A percentile compares a stretch with the other conserved stretches of the same genome.
Evolutionary conservation across 92 coral and sea anemone species (phyloP).

Genomic region (Palythoa grandis): DNA sequence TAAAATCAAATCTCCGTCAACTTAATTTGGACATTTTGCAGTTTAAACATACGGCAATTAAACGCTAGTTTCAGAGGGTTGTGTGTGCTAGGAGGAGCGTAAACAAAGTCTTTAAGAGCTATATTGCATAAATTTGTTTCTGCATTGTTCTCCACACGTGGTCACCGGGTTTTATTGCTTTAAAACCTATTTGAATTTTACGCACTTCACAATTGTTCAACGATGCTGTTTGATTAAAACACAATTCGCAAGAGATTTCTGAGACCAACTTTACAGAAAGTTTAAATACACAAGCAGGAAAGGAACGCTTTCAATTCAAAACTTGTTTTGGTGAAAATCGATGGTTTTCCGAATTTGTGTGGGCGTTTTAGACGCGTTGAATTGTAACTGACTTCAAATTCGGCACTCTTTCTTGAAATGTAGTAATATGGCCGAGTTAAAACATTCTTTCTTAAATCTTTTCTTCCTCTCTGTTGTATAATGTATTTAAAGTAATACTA

Average conservation of each 20-base stretch:
- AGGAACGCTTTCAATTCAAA: neutral
- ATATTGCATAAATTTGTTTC: conserved; percentile 17
- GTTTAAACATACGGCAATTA: neutral
- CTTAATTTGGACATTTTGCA: too few relatives aligned
- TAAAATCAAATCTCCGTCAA: too few relatives aligned
- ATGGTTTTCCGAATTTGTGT: neutral
- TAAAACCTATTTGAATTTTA: neutral
- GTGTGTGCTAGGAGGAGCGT: neutral
- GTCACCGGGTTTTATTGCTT: neutral
- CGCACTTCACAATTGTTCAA: conserved; percentile 23
- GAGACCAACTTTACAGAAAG: neutral
- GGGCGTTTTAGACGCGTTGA: neutral
- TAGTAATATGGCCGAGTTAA: neutral
- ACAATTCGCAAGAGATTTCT: neutral
- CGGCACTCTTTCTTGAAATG: neutral
- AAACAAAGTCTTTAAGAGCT: conserved; percentile 1
- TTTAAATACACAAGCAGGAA: neutral
- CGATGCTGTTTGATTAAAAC: neutral
- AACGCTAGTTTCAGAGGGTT: neutral
- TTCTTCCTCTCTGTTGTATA: neutral
- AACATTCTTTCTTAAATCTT: neutral
- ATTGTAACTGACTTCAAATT: neutral
- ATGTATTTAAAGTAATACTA: neutral
- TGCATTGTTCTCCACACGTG: conserved; percentile 33
- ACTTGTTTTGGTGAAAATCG: neutral